Evolutionary conservation across 2,113 vertebrate species (phyloP), one percentile per base, ranked within the genome.

Genomic region (Dromiciops gliroides): DNA sequence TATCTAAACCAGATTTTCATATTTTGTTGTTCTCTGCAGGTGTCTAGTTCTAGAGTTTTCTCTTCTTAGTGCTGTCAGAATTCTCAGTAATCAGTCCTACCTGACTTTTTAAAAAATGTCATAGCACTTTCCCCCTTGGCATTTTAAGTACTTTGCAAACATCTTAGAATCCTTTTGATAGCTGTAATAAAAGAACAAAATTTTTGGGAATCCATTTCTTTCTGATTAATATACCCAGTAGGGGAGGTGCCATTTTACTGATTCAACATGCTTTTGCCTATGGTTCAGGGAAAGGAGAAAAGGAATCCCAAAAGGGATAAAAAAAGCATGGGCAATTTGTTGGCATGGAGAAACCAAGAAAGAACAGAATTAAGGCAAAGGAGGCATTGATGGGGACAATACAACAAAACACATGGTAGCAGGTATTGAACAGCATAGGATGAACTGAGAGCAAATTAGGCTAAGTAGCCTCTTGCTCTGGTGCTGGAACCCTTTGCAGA

Each of bases 1-100:
- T 24, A 96, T 93, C 23, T n/a, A 95, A 96, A 88, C 75, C 95
- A 60, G 53, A 26, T 83, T 75, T 95, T 91, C 92, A 93, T 52
- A 91, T 53, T 92, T 89, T 92, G 90, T 94, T 48, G 5, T 91
- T 47, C 31, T 56, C 52, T 2, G 0, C 89, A 95, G 75, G 93
- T 95, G 90, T 90, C 90, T 0, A 1, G 8, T 95, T 95, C 90
- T 52, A 97, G 53, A 31, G 1, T 93, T 93, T 51, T 60, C 28
- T 89, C 89, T 49, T 91, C 53, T 95, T 95, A 44, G 88, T 90
- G 19, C 89, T 91, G 52, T 90, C 37, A 47, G 28, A 7, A n/a
- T 88, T 93, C 31, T 93, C 26, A 51, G 37, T 37, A 56, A 88
- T 4, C 23, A 52, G 31, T 51, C 8, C 11, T n/a, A 52, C n/a